Evolutionary conservation across 2,888 invertebrate genomes (phyloP).

Genomic region (Volucella inflata): DNA sequence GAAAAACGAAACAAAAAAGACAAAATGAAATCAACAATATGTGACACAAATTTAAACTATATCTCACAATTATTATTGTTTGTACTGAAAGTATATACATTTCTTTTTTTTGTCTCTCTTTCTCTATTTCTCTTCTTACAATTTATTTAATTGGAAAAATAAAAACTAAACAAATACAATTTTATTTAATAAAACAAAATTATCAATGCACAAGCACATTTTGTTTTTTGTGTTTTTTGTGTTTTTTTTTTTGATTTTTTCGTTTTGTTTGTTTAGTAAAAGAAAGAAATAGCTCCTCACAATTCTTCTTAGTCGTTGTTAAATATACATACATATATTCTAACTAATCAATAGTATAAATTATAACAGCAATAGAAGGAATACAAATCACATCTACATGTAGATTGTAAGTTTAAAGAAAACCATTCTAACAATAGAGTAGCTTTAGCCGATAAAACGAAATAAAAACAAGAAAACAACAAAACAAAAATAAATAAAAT

Average conservation of each 20-base stretch:
- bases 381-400: background rate
- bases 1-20: background rate
- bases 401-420: too few species aligned
- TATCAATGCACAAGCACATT: background rate
- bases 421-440: too few species aligned
- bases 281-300: conserved; percentile 8
- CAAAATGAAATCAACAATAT: conserved; percentile 1
- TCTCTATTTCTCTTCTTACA: too few species aligned
- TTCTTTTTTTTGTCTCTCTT: background rate
- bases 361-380: conserved; percentile 15
- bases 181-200: conserved; percentile 12
- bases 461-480: conserved; percentile 25
- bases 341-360: conserved; percentile 33
- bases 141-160: too few species aligned
- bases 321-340: conserved; percentile 16
- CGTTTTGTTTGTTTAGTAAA: conserved; percentile 33
- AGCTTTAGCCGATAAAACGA: background rate
- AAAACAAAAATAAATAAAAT: background rate
- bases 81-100: background rate
- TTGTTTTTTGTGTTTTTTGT: too few species aligned
- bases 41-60: conserved; percentile 44
- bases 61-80: conserved; percentile 8
- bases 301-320: conserved; percentile 9
- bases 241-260: conserved; percentile 49
- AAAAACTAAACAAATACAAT: background rate